Base-by-base conservation (phyloP, 2,888 invertebrate genomes). In the Carcina quercana region DNA sequence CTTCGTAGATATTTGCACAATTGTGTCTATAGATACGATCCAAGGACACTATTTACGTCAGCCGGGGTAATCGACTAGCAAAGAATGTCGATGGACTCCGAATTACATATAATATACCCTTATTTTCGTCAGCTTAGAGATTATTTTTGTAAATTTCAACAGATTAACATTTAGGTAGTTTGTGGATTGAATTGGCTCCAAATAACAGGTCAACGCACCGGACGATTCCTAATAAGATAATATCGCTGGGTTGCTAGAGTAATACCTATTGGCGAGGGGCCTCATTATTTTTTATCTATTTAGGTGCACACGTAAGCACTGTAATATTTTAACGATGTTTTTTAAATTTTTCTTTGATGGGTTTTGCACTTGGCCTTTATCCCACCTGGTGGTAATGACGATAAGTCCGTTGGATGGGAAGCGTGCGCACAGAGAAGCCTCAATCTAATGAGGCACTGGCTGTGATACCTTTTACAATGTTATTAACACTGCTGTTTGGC, bases 41-140 rank as follows among this genome's bases (percentile, higher is more conserved):
- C 79, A 80, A 80, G 80, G 79, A 75, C 79, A 58, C 45, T 30
- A 56, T 66, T 79, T 74, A 69, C 79, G 78, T 79, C 79, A 78
- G 50, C 46, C 51, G 40, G 53, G 56, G 53, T 61, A 60, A 62
- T 64, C 59, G 59, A 54, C 56, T 56, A 51, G 47, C 40, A 19
- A 35, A 40, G 30, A 37, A 46, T 48, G 34, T 37, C 37, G 42
- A 53, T 57, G 34, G 43, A 45, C 32, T 15, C 36, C 35, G 28
- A 35, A 42, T 43, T 51, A 48, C 38, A 32, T 49, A 37, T 63
- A 42, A 58, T 47, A 48, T 42, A 48, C 46, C 61, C 56, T 50
- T 72, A 64, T 56, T 43, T n/a, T 31, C 43, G 10, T 42, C 35
- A 27, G 11, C 27, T 2, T 42, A 59, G 47, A 50, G 59, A n/a